These are phyloP conservation scores for Bostrychus sinensis DNA, from an alignment of 2,113 vertebrate species.

Conservation along the genomic window DNA sequence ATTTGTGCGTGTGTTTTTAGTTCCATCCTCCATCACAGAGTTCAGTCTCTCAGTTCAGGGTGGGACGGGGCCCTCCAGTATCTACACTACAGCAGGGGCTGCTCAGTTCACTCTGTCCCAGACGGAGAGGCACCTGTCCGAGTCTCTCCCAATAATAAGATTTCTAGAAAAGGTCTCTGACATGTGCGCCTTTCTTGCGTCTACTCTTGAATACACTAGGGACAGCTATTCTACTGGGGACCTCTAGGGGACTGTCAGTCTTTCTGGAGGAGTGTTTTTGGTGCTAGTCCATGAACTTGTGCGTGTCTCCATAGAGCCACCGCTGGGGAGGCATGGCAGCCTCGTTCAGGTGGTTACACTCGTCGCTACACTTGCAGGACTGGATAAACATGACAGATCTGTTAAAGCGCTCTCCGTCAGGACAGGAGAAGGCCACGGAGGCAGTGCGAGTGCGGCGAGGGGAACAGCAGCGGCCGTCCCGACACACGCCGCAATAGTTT, in stretches of 20 bases:
- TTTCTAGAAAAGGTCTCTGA: slow-evolving; percentile 34
- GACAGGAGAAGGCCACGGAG: slow-evolving; percentile 78
- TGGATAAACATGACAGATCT: slow-evolving; percentile 83
- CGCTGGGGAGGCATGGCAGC: slow-evolving; percentile 75
- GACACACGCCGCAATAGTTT: slow-evolving; percentile 82
- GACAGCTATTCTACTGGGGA: slow-evolving; percentile 66
- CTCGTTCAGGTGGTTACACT: slow-evolving; percentile 81
- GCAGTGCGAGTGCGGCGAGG: slow-evolving; percentile 81
- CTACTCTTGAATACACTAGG: slow-evolving; percentile 65
- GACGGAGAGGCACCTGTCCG: slow-evolving; percentile 12
- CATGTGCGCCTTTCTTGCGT: slow-evolving; percentile 31
- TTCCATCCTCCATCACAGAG: slow-evolving; percentile 25
- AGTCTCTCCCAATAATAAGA: slow-evolving; percentile 32
- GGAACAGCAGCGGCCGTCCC: slow-evolving; percentile 84
- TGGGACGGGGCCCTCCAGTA: slow-evolving; percentile 39
- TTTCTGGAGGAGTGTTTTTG: neutral
- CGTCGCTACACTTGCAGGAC: slow-evolving; percentile 83
- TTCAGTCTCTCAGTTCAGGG: slow-evolving; percentile 50
- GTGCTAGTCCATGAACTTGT: slow-evolving; percentile 82
- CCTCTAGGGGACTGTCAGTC: slow-evolving; percentile 31
- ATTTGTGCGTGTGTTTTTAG: slow-evolving; percentile 4
- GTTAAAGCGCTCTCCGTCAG: slow-evolving; percentile 76
- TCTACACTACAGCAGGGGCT: slow-evolving; percentile 52
- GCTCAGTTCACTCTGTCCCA: slow-evolving; percentile 34
- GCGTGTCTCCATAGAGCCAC: slow-evolving; percentile 82